Percentiles rank a stretch among this genome's conserved stretches.
Evolutionary conservation across 1,140 invertebrate species (phyloP).

Genomic region (Heliconius nattereri): DNA sequence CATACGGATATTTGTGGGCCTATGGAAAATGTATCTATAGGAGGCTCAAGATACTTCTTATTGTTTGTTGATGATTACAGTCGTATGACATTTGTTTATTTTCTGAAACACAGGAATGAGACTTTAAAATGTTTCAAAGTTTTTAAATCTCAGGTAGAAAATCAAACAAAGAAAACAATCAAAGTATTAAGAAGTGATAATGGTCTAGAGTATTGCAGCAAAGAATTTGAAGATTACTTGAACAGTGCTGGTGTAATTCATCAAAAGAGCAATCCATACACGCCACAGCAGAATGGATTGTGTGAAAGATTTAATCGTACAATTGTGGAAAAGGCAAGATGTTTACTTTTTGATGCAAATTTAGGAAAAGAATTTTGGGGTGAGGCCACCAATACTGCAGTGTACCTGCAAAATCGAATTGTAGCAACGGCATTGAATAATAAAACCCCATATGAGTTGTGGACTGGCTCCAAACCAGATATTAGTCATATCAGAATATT

Average conservation of each 20-base stretch:
- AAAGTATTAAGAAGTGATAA: constrained; percentile 52
- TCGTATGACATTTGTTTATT: constrained; percentile 20
- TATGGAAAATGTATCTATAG: constrained; percentile 24
- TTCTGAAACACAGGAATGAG: constrained; percentile 44
- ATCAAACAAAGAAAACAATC: constrained; percentile 47
- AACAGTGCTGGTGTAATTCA: constrained; percentile 56
- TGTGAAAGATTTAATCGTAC: constrained; percentile 28
- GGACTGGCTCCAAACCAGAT: constrained; percentile 25
- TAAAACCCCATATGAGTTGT: constrained; percentile 35
- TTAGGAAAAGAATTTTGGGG: constrained; percentile 29
- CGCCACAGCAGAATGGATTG: constrained; percentile 32
- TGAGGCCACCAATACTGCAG: constrained; percentile 25
- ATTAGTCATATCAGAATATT: constrained; percentile 7
- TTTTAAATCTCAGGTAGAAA: constrained; percentile 57
- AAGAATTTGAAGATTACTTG: constrained; percentile 47
- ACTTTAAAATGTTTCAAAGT: constrained; percentile 48
- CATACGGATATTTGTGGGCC: constrained; percentile 51
- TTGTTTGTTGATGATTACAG: constrained; percentile 19
- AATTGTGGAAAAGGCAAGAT: constrained; percentile 31
- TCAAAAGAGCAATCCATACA: constrained; percentile 42
- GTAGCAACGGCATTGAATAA: constrained; percentile 33
- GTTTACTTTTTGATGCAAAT: constrained; percentile 22
- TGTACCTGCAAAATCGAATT: constrained; percentile 33
- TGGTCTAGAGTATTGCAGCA: constrained; percentile 56
- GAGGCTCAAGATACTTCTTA: constrained; percentile 24